Evolutionary conservation across 2,888 invertebrate species (phyloP), one percentile per base, ranked within the genome.

Genomic region (Acrocyrtus sp.): DNA sequence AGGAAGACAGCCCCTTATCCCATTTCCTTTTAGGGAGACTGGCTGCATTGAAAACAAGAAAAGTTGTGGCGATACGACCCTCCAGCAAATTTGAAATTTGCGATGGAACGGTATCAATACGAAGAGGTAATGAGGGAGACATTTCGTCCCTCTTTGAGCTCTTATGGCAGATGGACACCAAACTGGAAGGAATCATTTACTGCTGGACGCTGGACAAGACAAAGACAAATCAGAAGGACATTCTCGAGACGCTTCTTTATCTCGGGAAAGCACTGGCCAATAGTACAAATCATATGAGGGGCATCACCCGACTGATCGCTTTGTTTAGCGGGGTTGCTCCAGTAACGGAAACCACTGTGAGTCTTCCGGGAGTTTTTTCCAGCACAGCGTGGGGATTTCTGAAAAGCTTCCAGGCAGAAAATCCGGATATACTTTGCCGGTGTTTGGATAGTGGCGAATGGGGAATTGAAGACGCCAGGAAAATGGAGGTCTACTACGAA

Each of bases 181-280:
- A n/a, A n/a, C n/a, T 60, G 1, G 67, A 67, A 41, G 69, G 69
- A 4, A 17, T 62, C 10, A n/a, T 54, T 19, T 69, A 69, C 19
- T 45, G 54, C 3, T 69, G 69, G 69, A 29, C 61, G 1, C 17
- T 69, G 24, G 53, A 54, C n/a, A 12, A 17, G 1, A 27, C 17
- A 15, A 5, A 21, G 0, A 12, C 21, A 8, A 3, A 3, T 2
- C 65, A 65, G 24, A 47, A 47, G 0, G 6, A 45, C 0, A 53
- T 63, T 27, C 47, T 65, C 0, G n/a, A 4, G 2, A 54, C 65
- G 0, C 56, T 24, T 24, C 47, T 65, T 24, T 47, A 45, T 19
- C 15, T 56, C 1, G 3, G 5, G 1, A 54, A 65, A n/a, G 6
- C 63, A 1, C 0, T 54, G 1, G 1, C 5, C 0, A 0, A 19